Percentiles rank a stretch among this genome's conserved stretches.
phyloP scores from a whole-genome alignment of 2,888 invertebrate genomes.

The Leptarthrus brevirostris region DNA sequence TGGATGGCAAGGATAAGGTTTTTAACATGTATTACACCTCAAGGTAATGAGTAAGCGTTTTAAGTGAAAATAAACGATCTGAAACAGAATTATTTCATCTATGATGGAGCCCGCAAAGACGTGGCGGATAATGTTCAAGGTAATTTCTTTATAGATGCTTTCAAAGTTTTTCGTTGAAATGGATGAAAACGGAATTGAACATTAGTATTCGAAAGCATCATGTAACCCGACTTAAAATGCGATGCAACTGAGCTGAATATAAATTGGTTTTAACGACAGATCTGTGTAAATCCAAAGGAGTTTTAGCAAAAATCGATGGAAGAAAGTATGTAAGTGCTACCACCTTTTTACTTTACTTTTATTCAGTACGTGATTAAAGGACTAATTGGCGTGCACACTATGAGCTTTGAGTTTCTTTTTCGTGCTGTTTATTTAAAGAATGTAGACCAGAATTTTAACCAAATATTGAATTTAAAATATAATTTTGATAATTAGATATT shows the following conservation, averaged over 20 bases:
- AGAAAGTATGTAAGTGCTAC: background rate
- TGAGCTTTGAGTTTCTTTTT: no score
- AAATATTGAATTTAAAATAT: no score
- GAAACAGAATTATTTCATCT: slow-evolving; percentile 45
- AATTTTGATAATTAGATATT: no score
- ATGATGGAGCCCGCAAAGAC: background rate
- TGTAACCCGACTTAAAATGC: slow-evolving; percentile 18
- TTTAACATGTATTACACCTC: slow-evolving; percentile 7
- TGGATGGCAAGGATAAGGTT: slow-evolving; percentile 1
- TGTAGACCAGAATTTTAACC: no score
- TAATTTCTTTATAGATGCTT: slow-evolving; percentile 37
- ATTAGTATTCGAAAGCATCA: slow-evolving; percentile 11
- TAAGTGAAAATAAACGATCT: slow-evolving; percentile 42
- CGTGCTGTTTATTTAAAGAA: no score
- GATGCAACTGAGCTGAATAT: slow-evolving; percentile 26
- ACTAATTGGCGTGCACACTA: no score
- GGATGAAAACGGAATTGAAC: background rate
- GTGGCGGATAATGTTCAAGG: slow-evolving; percentile 11
- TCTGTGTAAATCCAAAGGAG: slow-evolving; percentile 16
- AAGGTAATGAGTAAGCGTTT: slow-evolving; percentile 35
- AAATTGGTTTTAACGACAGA: slow-evolving; percentile 14
- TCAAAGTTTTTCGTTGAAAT: background rate
- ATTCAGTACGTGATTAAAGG: no score
- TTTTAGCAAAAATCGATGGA: slow-evolving; percentile 24
- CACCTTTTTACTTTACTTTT: no score